A percentile compares a stretch with the other conserved stretches of the same genome.
Conservation (phyloP, 2,797 vertebrate genomes). For the Pantherophis alleghaniensis region DNA sequence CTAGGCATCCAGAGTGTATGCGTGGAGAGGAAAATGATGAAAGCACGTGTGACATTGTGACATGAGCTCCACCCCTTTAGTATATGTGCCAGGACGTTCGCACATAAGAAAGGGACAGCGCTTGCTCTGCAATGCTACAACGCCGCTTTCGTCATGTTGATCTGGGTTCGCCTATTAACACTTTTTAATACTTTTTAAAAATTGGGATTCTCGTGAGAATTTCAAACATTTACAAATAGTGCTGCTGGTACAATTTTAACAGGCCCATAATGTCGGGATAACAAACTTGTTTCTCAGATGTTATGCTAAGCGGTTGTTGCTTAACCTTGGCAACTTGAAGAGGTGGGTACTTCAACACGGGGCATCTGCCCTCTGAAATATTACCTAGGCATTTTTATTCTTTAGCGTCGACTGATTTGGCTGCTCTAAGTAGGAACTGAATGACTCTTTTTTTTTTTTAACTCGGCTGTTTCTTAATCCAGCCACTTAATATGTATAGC, state of each 20-base stretch:
- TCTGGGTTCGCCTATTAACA: background rate
- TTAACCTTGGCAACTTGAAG: background rate
- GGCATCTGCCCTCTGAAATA: background rate
- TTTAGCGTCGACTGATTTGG: background rate
- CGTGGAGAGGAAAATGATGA: background rate
- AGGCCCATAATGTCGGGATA: background rate
- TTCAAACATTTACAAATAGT: background rate
- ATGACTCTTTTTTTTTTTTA: background rate
- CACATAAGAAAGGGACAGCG: background rate
- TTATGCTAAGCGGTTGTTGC: fast-evolving
- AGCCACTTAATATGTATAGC: background rate
- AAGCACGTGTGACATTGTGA: background rate
- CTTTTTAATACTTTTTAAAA: background rate
- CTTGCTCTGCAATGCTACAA: background rate
- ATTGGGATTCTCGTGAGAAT: background rate
- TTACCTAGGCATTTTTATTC: background rate
- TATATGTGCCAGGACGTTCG: background rate
- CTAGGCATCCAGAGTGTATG: background rate
- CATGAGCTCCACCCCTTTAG: background rate
- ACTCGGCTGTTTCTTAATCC: background rate
- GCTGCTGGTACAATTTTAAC: background rate
- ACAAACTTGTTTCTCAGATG: background rate
- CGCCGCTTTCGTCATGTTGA: background rate
- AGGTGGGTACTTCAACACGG: background rate
- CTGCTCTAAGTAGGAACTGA: background rate